Evolutionary conservation across 2,888 invertebrate species (phyloP), one percentile per base, ranked within the genome.

Genomic region (Cheilosia grossa): DNA sequence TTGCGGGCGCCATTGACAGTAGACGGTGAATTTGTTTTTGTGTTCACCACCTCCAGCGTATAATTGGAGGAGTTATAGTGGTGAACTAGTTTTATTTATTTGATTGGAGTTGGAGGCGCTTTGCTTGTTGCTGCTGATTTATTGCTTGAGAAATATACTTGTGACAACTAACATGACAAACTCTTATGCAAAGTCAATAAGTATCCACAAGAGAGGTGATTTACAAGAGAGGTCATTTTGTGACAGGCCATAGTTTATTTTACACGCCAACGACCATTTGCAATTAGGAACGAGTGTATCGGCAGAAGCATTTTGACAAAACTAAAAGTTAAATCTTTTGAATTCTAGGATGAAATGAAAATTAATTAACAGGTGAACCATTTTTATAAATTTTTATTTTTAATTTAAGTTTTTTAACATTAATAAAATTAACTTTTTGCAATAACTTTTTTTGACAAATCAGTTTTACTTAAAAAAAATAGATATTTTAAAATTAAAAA

Each of bases 1-100:
- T 59, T 19, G 21, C 10, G 21, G 79, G 73, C 79, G 79, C 79
- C 78, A 64, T 30, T 42, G 24, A 73, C 53, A 42, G 58, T 64
- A 79, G 73, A 79, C 64, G 42, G 24, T 73, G 64, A 33, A n/a
- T 67, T 67, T 63, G 63, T n/a, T 21, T 61, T 63, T 27, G 27
- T 24, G 24, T 37, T 58, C 17, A 58, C 21, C 58, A 21, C 21
- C 40, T 21, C 10, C 24, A 6, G 37, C 21, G 33, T 33, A 37
- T 47, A 19, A 37, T 58, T 58, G 42, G 21, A 9, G 59, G 24
- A 21, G 40, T 59, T 59, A 59, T 13, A 37, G 13, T 13, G 61
- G 44, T 44, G 44, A 44, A 44, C 44, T 44, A 61, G 61, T 59
- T 59, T 59, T 59, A 40, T 4, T 24, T 58, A 15, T 58, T 19